Percentiles rank a stretch among this genome's conserved stretches.
phyloP scores from a whole-genome alignment of 2,888 invertebrate species.

The Leuctra nigra region DNA sequence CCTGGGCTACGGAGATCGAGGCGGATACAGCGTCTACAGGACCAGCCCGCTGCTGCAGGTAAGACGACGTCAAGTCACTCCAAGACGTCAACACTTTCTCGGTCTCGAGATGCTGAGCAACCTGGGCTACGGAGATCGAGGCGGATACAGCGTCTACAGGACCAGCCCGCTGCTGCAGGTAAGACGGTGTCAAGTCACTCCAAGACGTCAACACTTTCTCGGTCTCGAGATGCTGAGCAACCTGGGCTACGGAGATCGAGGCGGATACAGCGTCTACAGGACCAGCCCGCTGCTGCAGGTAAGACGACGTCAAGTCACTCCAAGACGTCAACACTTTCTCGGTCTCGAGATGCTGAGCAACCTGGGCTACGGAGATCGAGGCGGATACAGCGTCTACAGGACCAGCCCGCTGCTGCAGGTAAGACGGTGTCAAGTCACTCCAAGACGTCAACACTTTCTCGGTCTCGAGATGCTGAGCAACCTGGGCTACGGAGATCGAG shows the following conservation, averaged over 20 bases:
- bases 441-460: too few relatives aligned
- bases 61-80: constrained; percentile 28
- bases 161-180: constrained; percentile 46
- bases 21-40: constrained; percentile 45
- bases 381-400: constrained; percentile 45
- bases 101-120: constrained; percentile 81
- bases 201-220: too few relatives aligned
- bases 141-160: constrained; percentile 45
- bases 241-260: constrained; percentile 66
- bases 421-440: constrained; percentile 28
- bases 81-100: too few relatives aligned
- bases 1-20: constrained; percentile 66
- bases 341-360: constrained; percentile 81
- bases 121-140: constrained; percentile 66
- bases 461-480: constrained; percentile 81
- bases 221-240: constrained; percentile 81
- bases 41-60: constrained; percentile 46
- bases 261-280: constrained; percentile 45
- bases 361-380: constrained; percentile 66
- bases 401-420: constrained; percentile 46
- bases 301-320: constrained; percentile 28
- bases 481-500: constrained; percentile 66
- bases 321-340: too few relatives aligned
- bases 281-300: constrained; percentile 46
- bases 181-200: constrained; percentile 28